Evolutionary conservation across 2,888 invertebrate species (phyloP).

Genomic region (Galerucella calmariensis): DNA sequence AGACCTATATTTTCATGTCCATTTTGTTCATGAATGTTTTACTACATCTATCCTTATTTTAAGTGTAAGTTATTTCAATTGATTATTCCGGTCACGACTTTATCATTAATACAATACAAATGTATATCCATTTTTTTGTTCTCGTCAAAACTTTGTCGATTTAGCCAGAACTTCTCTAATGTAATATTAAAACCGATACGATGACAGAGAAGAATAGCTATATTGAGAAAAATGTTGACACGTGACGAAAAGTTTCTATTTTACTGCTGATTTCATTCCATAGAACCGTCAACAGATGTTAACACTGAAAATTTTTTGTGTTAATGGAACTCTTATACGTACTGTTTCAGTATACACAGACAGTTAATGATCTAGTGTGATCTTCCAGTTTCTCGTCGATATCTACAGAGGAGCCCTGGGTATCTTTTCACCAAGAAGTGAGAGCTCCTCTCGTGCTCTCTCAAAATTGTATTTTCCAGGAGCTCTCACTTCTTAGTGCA

Average conservation of each 20-base stretch:
- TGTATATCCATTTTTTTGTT: slow-evolving; percentile 6
- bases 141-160: slow-evolving; percentile 14
- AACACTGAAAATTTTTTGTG: neutral
- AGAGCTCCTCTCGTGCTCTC: too few species aligned
- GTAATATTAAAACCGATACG: slow-evolving; percentile 12
- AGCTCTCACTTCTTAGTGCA: too few species aligned
- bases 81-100: neutral
- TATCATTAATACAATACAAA: slow-evolving; percentile 17
- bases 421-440: too few species aligned
- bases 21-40: too few species aligned
- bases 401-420: too few species aligned
- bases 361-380: too few species aligned
- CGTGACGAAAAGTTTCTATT: slow-evolving; percentile 50
- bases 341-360: too few species aligned
- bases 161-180: slow-evolving; percentile 11
- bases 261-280: slow-evolving; percentile 2
- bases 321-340: too few species aligned
- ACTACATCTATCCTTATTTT: too few species aligned
- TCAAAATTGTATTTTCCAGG: too few species aligned
- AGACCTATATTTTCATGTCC: too few species aligned
- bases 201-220: slow-evolving; percentile 39
- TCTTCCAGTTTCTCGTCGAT: too few species aligned
- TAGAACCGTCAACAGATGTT: neutral
- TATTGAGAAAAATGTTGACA: slow-evolving; percentile 56
- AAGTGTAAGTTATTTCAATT: neutral